Base-by-base conservation (phyloP, 1,140 invertebrate species). In the Antheraea pernyi region DNA sequence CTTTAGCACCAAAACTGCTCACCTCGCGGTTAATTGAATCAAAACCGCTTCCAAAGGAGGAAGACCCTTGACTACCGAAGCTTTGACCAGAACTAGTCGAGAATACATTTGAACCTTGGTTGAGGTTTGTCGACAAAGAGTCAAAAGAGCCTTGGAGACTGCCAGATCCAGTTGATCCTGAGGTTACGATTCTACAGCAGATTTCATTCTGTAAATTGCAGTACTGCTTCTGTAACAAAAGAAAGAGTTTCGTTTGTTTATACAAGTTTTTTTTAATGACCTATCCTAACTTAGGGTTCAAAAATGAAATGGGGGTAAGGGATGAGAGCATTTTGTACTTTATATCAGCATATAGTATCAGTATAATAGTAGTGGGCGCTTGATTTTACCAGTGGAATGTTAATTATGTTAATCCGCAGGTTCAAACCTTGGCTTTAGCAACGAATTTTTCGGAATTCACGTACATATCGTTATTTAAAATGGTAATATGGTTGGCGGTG, bases 221-320 rank as follows among this genome's bases (percentile, higher is more conserved):
- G 77, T 88, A 88, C 69, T 89, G 85, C 76, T 91, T 90, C 93
- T 94, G 84, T 74, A 92, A 93, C 79, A 89, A 90, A 65, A 66
- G 18, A 79, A 71, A 61, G 19, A 64, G 59, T 39, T 68, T 64
- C 53, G 22, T 48, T 30, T 2, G 22, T 30, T 48, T 53, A 13
- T 53, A 53, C 46, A 53, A 53, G 39, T 4, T 42, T 42, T 11
- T 39, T 42, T 42, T 9, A 42, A 42, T 0, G 7, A 7, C 1
- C 39, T 9, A 9, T 42, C 7, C 39, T 42, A 4, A 3, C 11
- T 42, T 11, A 30, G 22, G 22, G 39, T 42, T 42, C 0, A 8
- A 1, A 7, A 42, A 42, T 3, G 39, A 42, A 11, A 9, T 6
- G 37, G 37, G n/a, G n/a, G n/a, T n/a, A n/a, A n/a, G n/a, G n/a